Evolutionary conservation across 2,797 vertebrate genomes (phyloP).

Genomic region (Pampus argenteus): DNA sequence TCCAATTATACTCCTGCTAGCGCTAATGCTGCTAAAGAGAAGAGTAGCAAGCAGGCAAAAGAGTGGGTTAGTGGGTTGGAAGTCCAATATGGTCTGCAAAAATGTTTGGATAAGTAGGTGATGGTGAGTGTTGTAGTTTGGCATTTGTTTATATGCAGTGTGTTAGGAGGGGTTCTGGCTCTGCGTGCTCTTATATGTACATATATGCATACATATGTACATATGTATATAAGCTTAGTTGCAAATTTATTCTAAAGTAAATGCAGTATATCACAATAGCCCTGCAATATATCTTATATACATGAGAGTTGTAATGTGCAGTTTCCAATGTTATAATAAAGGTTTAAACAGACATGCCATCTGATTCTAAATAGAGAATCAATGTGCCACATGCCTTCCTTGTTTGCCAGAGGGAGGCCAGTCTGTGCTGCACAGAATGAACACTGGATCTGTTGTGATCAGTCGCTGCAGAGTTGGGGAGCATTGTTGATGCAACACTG

Average conservation of each 20-base stretch:
- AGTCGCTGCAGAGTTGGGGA: constrained; percentile 10
- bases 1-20: constrained; percentile 58
- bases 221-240: neutral
- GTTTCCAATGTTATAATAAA: neutral
- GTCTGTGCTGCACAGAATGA: constrained; percentile 37
- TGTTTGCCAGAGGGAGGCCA: constrained; percentile 40
- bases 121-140: constrained; percentile 19
- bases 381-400: constrained; percentile 27
- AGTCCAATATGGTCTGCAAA: constrained; percentile 14
- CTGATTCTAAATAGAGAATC: constrained; percentile 46
- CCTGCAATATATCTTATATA: neutral
- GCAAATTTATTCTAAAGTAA: neutral
- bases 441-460: constrained; percentile 25
- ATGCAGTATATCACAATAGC: neutral
- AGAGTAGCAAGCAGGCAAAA: constrained; percentile 24
- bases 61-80: constrained; percentile 22
- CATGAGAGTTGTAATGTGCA: neutral
- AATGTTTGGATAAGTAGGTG: constrained; percentile 23
- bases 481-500: constrained; percentile 31
- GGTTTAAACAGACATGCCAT: constrained; percentile 14
- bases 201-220: neutral
- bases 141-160: constrained; percentile 14
- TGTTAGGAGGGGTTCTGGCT: neutral
- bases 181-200: neutral
- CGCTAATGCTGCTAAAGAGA: constrained; percentile 21